These are phyloP conservation scores for Orycteropus afer DNA, from an alignment of 2,113 vertebrate genomes.

Conservation along the genomic window DNA sequence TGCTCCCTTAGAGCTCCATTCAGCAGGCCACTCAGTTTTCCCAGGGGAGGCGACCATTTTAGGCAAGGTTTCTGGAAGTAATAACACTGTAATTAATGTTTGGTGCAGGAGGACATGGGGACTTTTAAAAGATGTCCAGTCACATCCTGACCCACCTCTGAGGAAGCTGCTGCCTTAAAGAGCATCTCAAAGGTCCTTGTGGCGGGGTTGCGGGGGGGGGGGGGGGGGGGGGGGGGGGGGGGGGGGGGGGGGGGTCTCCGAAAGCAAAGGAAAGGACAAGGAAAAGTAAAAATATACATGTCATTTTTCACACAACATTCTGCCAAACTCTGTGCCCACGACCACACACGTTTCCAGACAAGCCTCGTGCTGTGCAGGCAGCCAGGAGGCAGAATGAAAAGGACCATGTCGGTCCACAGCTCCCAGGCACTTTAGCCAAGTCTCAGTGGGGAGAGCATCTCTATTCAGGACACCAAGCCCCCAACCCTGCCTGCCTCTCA, in stretches of 20 bases:
- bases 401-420: neutral
- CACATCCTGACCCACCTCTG: slow-evolving; percentile 5
- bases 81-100: slow-evolving; percentile 18
- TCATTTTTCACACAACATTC: slow-evolving; percentile 54
- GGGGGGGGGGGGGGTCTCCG: neutral
- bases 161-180: neutral
- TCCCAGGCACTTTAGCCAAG: neutral
- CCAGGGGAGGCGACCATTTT: neutral
- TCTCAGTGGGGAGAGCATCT: neutral
- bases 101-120: neutral
- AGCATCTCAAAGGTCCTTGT: too few species aligned
- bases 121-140: slow-evolving; percentile 12
- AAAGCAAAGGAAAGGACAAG: neutral
- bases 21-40: slow-evolving; percentile 13
- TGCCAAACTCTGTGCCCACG: slow-evolving; percentile 39
- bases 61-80: slow-evolving; percentile 30
- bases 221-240: too few species aligned
- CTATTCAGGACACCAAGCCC: neutral
- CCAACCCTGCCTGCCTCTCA: neutral
- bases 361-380: neutral
- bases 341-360: slow-evolving; percentile 36
- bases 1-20: slow-evolving; percentile 15
- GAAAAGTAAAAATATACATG: slow-evolving; percentile 49
- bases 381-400: rapidly evolving
- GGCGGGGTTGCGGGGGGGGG: too few species aligned